Evolutionary conservation across 2,797 vertebrate genomes (phyloP), one percentile per base, ranked within the genome.

Genomic region (Hybognathus amarus): DNA sequence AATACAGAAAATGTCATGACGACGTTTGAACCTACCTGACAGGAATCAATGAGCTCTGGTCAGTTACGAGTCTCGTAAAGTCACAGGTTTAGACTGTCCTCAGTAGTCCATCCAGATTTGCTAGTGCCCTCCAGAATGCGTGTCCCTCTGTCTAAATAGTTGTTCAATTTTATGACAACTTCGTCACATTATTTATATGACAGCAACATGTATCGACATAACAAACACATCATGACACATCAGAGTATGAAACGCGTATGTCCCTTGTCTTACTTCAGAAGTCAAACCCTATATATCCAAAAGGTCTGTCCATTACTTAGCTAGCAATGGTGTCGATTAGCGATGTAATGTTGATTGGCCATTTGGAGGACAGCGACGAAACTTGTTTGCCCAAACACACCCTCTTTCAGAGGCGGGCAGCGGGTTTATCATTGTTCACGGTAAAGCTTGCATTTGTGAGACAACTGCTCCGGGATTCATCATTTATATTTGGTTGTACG

Each of bases 111-210:
- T 82, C 45, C 54, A 74, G 68, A 30, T 38, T 20, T 9, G 45
- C 61, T 15, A 24, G 33, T 38, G 79, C 64, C 69, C 42, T 52
- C 42, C 69, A 73, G 42, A 73, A 50, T 13, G 56, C 36, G 63
- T 27, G 80, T 67, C 12, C 5, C 73, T 68, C 20, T 33, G 50
- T 69, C 50, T 83, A 76, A 83, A 77, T 82, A 66, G 30, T 50
- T 38, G 73, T 68, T 83, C 64, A 15, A 59, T 59, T 77, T 69
- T 83, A 83, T 77, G 64, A 56, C 64, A 83, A 77, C 81, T 83
- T 67, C 73, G 81, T 77, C 73, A 83, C 63, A 56, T 83, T 83
- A 77, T 83, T 83, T 69, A 77, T 69, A 77, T 83, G 73, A 42
- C 81, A 83, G 24, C 73, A 42, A 50, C 42, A 52, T 67, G 38